phyloP scores from a whole-genome alignment of 2,113 vertebrate species.

The Chaetorhynchus papuensis region DNA sequence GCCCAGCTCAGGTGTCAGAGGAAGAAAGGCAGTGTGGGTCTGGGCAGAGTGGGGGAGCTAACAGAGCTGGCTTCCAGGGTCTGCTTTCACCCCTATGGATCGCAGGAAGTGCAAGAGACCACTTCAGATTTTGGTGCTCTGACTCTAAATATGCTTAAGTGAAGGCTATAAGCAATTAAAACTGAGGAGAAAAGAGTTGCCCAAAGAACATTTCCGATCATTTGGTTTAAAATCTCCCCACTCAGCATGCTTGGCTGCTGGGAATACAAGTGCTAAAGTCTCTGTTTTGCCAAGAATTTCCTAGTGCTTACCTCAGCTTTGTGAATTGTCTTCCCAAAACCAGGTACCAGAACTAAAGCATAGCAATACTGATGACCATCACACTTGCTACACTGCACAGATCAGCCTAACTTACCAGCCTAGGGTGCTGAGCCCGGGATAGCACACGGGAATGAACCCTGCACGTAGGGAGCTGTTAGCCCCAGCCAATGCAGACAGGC shows the following conservation, averaged over 20 bases:
- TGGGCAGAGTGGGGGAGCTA: not conserved
- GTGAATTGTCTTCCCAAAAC: not conserved
- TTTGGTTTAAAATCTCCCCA: not conserved
- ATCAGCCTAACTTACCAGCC: not conserved
- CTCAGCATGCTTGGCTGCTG: not conserved
- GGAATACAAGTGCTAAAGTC: not conserved
- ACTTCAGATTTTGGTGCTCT: not conserved
- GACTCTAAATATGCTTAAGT: not conserved
- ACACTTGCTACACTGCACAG: not conserved
- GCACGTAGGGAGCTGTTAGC: not conserved
- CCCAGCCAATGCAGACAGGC: not conserved
- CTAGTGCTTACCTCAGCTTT: not conserved
- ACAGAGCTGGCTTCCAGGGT: not conserved
- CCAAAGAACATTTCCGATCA: not conserved
- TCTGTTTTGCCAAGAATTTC: not conserved
- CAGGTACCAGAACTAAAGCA: not conserved
- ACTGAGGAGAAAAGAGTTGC: not conserved
- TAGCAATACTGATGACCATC: fast-evolving
- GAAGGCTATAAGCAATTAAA: not conserved
- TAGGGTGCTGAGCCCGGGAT: not conserved
- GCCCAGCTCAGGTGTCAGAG: not conserved
- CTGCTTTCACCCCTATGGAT: not conserved
- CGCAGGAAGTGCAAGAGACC: not conserved
- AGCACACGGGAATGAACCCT: fast-evolving
- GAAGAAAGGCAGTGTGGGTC: not conserved